A percentile compares a stretch with the other conserved stretches of the same genome.
These are phyloP conservation scores for Rhombomys opimus DNA, from an alignment of 2,113 vertebrate genomes.

Conservation along the genomic window DNA sequence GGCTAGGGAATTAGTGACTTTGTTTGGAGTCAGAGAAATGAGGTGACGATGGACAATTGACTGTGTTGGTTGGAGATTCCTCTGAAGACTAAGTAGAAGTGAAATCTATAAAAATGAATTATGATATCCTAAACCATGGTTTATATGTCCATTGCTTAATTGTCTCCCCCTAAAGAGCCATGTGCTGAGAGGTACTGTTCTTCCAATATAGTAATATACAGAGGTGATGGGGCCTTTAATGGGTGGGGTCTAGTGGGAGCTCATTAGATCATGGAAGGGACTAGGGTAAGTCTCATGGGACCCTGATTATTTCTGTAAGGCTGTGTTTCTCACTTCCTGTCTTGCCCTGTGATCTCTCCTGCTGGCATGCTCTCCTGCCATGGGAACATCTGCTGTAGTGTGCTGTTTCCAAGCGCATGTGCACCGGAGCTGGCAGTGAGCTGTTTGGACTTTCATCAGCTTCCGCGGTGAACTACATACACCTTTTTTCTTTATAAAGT, in stretches of 20 bases:
- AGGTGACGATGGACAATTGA: background rate
- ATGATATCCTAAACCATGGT: background rate
- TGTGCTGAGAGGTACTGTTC: background rate
- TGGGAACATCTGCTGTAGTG: background rate
- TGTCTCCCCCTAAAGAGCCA: background rate
- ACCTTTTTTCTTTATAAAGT: background rate
- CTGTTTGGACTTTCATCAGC: background rate
- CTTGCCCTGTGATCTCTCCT: no score
- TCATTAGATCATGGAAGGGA: background rate
- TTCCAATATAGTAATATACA: no score
- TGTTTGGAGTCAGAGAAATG: slow-evolving; percentile 12
- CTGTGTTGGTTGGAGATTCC: background rate
- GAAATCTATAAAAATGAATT: background rate
- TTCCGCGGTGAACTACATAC: background rate
- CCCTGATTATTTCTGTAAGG: background rate
- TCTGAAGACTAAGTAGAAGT: background rate
- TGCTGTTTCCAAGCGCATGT: background rate
- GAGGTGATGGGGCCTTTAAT: background rate
- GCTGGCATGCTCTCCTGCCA: background rate
- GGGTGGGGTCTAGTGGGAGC: background rate
- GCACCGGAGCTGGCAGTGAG: background rate
- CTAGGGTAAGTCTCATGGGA: background rate
- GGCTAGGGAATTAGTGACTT: slow-evolving; percentile 9
- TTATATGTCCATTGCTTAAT: background rate
- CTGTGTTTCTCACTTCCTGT: background rate